phyloP scores from a whole-genome alignment of 53 echinoderm and acorn worm genomes.

The Zoroaster sp. region DNA sequence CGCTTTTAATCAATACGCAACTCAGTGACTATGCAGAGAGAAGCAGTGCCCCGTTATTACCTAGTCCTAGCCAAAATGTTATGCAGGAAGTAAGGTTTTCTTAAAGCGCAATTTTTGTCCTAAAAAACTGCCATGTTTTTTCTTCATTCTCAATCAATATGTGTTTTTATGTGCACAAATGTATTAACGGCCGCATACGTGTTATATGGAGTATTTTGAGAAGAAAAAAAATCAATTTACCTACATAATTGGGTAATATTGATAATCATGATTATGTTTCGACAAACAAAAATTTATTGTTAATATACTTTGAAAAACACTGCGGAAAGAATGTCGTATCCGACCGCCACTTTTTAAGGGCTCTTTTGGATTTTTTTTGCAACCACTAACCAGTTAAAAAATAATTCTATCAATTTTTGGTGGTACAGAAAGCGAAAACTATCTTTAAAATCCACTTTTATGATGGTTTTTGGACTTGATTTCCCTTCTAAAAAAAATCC shows the following conservation, averaged over 20 bases:
- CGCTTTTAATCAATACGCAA: slow-evolving; percentile 50
- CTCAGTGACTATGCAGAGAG: not conserved
- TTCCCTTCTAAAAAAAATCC: too few relatives aligned
- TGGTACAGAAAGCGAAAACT: too few relatives aligned
- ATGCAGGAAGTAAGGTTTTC: slow-evolving; percentile 32
- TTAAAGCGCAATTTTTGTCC: slow-evolving; percentile 29
- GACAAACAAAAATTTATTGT: too few relatives aligned
- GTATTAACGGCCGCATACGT: not conserved
- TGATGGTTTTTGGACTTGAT: too few relatives aligned
- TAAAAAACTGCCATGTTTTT: not conserved
- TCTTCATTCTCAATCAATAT: not conserved
- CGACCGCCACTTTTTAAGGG: too few relatives aligned
- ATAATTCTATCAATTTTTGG: too few relatives aligned
- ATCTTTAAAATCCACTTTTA: too few relatives aligned
- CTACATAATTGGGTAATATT: not conserved
- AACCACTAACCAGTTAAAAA: too few relatives aligned
- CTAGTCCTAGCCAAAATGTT: slow-evolving; percentile 24
- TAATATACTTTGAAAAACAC: too few relatives aligned
- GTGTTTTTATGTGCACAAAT: too few relatives aligned
- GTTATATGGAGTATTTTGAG: not conserved
- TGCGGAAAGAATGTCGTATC: too few relatives aligned
- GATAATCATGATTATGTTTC: not conserved
- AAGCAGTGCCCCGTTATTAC: slow-evolving; percentile 27
- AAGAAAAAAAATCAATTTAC: not conserved
- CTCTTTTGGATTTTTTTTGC: too few relatives aligned